Conservation (phyloP, 2,797 vertebrate genomes). For the Crax fasciolata region DNA sequence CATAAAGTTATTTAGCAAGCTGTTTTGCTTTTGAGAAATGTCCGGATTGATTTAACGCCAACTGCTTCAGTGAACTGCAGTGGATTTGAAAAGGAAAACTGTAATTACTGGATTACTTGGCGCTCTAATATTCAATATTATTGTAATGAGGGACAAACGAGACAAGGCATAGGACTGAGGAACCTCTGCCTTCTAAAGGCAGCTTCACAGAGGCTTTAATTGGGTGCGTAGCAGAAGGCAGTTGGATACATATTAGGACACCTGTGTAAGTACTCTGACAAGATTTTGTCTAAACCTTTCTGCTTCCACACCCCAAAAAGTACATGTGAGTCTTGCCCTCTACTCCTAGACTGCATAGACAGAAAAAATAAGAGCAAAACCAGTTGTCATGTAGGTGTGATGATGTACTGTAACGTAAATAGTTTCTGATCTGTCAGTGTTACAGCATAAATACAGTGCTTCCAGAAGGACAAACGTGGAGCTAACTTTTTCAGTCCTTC, state of each 20-base stretch:
- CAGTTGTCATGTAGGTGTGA: not conserved
- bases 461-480: not conserved
- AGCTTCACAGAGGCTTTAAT: not conserved
- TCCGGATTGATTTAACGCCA: not conserved
- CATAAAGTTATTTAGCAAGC: conserved; percentile 12
- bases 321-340: not conserved
- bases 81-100: conserved; percentile 9
- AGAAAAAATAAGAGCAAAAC: not conserved
- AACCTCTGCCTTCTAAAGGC: not conserved
- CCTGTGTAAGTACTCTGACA: not conserved
- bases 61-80: not conserved
- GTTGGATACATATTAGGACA: not conserved
- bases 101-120: conserved; percentile 21
- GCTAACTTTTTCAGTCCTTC: not conserved
- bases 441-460: not conserved
- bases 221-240: conserved; percentile 12
- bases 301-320: not conserved
- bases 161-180: not conserved
- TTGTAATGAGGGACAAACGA: conserved; percentile 12
- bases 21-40: conserved; percentile 27
- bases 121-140: conserved; percentile 24
- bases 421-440: not conserved
- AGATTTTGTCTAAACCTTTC: not conserved
- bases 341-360: not conserved
- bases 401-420: not conserved